These are phyloP conservation scores for Anisognathus igniventris DNA, from an alignment of 2,797 vertebrate genomes.

Conservation along the genomic window DNA sequence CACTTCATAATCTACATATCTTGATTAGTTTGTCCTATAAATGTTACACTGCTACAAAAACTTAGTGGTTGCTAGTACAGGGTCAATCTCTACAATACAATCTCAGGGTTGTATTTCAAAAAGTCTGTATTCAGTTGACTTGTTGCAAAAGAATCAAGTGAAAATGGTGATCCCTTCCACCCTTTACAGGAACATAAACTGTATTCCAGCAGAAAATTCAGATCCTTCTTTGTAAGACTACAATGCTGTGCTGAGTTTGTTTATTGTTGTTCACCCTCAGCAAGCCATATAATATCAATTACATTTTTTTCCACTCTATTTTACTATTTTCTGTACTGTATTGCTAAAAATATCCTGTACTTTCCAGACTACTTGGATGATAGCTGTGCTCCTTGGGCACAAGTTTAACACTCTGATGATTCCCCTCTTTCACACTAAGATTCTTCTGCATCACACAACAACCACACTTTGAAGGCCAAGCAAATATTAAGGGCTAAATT, in stretches of 20 bases:
- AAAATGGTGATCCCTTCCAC: background rate
- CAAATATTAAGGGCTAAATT: background rate
- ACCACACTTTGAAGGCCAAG: background rate
- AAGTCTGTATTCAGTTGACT: background rate
- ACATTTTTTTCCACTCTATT: background rate
- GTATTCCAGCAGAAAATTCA: background rate
- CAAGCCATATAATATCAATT: background rate
- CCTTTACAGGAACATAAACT: background rate
- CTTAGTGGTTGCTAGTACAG: background rate
- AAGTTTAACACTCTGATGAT: background rate
- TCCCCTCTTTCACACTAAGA: background rate
- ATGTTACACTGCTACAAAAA: background rate
- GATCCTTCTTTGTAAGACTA: background rate
- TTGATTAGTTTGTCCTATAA: background rate
- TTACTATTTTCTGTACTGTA: background rate
- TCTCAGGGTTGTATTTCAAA: fast-evolving
- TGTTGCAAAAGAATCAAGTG: background rate
- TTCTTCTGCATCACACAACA: background rate
- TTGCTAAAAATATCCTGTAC: background rate
- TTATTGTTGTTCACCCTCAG: background rate
- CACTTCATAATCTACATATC: background rate
- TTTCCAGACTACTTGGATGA: background rate
- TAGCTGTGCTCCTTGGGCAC: background rate
- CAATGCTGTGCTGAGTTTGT: background rate
- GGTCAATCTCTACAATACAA: background rate